These are phyloP conservation scores for Anthophora plumipes DNA, from an alignment of 2,888 invertebrate genomes.

Conservation along the genomic window DNA sequence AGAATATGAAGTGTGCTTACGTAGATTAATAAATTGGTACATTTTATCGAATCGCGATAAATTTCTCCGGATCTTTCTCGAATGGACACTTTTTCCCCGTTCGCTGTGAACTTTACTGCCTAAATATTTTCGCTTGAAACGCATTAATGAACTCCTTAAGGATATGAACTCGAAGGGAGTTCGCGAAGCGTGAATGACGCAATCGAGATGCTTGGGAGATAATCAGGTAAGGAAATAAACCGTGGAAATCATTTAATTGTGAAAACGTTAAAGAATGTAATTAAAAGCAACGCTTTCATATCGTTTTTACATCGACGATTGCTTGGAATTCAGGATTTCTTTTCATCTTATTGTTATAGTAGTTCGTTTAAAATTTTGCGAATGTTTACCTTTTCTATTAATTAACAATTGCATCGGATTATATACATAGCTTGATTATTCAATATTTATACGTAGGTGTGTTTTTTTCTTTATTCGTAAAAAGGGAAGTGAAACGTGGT, in stretches of 20 bases:
- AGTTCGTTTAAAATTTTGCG: background rate
- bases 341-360: background rate
- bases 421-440: too few relatives aligned
- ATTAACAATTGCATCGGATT: background rate
- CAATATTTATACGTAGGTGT: too few relatives aligned
- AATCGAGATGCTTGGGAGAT: background rate
- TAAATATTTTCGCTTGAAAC: constrained; percentile 5
- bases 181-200: constrained; percentile 8
- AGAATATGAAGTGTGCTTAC: background rate
- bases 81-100: background rate
- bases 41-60: constrained; percentile 23
- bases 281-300: background rate
- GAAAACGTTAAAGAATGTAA: background rate
- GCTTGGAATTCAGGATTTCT: background rate
- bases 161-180: too few relatives aligned
- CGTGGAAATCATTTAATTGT: constrained; percentile 4
- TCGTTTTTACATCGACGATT: background rate
- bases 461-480: too few relatives aligned
- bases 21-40: background rate
- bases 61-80: constrained; percentile 17
- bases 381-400: background rate
- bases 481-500: too few relatives aligned
- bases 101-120: background rate
- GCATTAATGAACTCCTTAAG: constrained; percentile 1
- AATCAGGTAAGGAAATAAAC: constrained; percentile 15